Conservation (phyloP, 1,140 invertebrate species). For the Alviniconcha marisindica region DNA sequence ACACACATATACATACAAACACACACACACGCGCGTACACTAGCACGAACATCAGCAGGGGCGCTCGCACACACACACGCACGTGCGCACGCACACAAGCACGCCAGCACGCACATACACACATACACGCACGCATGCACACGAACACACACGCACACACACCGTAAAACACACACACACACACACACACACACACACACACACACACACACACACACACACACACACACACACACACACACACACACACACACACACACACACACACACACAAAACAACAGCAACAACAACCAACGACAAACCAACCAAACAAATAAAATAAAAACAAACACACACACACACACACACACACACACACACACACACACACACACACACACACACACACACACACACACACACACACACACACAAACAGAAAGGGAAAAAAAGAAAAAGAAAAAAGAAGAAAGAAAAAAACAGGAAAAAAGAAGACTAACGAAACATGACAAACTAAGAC, state of each 20-base stretch:
- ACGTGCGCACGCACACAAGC: neutral
- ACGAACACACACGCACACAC: neutral
- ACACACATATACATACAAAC: neutral
- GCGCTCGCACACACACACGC: neutral
- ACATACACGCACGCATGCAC: neutral
- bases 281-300: too few species aligned
- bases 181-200: neutral
- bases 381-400: too few species aligned
- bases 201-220: neutral
- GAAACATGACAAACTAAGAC: neutral
- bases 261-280: too few species aligned
- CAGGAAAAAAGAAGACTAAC: neutral
- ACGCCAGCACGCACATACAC: neutral
- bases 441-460: neutral
- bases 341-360: constrained; percentile 1
- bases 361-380: neutral
- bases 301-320: too few species aligned
- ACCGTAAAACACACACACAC: neutral
- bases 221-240: neutral
- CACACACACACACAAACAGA: too few species aligned
- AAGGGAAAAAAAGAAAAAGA: neutral
- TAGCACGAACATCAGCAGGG: neutral
- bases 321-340: too few species aligned
- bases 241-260: neutral
- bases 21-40: constrained; percentile 12